These are phyloP conservation scores for Pteruthius melanotis DNA, from an alignment of 2,113 vertebrate genomes.

Conservation along the genomic window DNA sequence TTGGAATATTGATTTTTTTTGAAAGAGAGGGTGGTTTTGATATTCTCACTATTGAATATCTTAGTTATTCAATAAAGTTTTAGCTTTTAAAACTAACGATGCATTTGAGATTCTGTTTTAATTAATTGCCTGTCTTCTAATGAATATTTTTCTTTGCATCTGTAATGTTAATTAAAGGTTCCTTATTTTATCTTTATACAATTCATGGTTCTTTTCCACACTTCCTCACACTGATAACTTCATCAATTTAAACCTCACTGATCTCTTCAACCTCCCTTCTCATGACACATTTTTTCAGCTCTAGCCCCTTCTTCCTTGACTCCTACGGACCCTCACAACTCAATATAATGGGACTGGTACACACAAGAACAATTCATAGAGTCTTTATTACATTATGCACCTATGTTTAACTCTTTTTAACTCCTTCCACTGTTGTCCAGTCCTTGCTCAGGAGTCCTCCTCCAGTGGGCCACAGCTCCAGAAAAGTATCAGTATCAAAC, in stretches of 20 bases:
- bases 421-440: background rate
- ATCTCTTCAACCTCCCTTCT: background rate
- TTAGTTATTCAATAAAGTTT: background rate
- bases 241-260: background rate
- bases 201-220: background rate
- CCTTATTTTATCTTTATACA: background rate
- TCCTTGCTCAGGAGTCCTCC: background rate
- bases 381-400: background rate
- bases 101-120: background rate
- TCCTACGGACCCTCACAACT: background rate
- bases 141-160: background rate
- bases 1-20: background rate
- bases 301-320: background rate
- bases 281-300: background rate
- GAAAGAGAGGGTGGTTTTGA: background rate
- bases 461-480: background rate
- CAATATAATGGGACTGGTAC: background rate
- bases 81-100: background rate
- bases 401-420: background rate
- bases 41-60: background rate
- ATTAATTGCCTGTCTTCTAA: background rate
- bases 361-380: background rate
- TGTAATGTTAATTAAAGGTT: background rate
- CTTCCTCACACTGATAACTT: background rate
- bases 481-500: background rate